These are phyloP conservation scores for Selenia dentaria DNA, from an alignment of 2,888 invertebrate species.

Conservation along the genomic window DNA sequence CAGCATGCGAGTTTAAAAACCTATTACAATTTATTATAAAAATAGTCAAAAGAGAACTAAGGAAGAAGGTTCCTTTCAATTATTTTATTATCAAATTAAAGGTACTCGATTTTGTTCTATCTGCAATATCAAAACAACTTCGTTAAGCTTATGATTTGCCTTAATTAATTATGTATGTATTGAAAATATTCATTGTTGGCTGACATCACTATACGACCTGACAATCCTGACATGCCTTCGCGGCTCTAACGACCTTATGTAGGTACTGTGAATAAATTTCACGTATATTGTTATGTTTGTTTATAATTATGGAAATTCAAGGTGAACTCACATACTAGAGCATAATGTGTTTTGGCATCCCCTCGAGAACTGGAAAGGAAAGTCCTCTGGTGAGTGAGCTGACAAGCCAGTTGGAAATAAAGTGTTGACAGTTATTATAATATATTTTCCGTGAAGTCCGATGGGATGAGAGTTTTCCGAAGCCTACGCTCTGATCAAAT, in stretches of 20 bases:
- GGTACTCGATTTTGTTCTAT: no score
- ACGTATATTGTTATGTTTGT: constrained; percentile 43
- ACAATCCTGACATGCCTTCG: constrained; percentile 12
- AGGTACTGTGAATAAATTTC: constrained; percentile 55
- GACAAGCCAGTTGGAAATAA: constrained; percentile 29
- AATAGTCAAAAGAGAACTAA: no score
- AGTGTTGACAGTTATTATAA: constrained; percentile 4
- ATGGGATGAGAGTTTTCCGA: constrained; percentile 4
- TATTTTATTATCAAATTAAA: no score
- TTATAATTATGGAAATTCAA: constrained; percentile 51
- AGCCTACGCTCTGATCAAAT: neutral
- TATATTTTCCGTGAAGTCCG: constrained; percentile 5
- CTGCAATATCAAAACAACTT: no score
- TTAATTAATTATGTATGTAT: constrained; percentile 10
- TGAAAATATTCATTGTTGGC: constrained; percentile 10
- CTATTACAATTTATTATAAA: no score
- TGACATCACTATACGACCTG: constrained; percentile 6
- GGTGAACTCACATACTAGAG: constrained; percentile 37
- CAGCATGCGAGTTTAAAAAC: no score
- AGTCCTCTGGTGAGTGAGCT: constrained; percentile 32
- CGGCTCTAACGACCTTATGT: constrained; percentile 45
- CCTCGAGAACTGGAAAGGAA: constrained; percentile 38
- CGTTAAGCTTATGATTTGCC: constrained; percentile 7
- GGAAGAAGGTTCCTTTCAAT: no score
- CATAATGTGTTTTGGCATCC: constrained; percentile 46